Evolutionary conservation across 2,797 vertebrate genomes (phyloP), one percentile per base, ranked within the genome.

Genomic region (Chromobotia macracanthus): DNA sequence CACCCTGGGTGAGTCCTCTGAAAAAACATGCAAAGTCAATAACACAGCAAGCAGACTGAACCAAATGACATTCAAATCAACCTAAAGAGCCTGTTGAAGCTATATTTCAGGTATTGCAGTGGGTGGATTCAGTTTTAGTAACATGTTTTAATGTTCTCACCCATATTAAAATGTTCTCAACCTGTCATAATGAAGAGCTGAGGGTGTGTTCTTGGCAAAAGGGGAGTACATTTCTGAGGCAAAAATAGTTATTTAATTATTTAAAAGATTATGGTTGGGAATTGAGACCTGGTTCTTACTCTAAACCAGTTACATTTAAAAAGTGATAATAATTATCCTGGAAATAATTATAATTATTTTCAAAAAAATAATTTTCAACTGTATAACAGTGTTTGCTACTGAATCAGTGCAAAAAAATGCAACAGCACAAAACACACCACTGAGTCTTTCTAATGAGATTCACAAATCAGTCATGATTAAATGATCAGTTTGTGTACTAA

Each of bases 31-130:
- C 55, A 68, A 56, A 69, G 28, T 69, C 64, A 75, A 51, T 69
- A 73, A 69, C 3, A 63, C 60, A 63, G 60, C 56, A 16, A 28
- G 13, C 23, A 60, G 21, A 35, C 31, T 3, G 6, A 35, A 25
- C 56, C 58, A 60, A 60, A 60, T 28, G 58, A 60, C 8, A 60
- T 60, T 60, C 58, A 60, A 60, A 60, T 60, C 25, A 60, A 11
- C n/a, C 48, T 23, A 18, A 8, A n/a, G n/a, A 41, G 31, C 28
- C 23, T 8, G 2, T 5, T 28, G 56, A 60, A 60, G 56, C 56
- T 60, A 13, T 16, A 31, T 28, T 28, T 60, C 23, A 28, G 28
- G 58, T 61, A 31, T 61, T 31, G 25, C 15, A 28, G 58, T 31
- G 58, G 58, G 25, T 31, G 25, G 58, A 31, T 61, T 61, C 15